Evolutionary conservation across 1,140 invertebrate species (phyloP), one percentile per base, ranked within the genome.

Genomic region (Fopius arisanus): DNA sequence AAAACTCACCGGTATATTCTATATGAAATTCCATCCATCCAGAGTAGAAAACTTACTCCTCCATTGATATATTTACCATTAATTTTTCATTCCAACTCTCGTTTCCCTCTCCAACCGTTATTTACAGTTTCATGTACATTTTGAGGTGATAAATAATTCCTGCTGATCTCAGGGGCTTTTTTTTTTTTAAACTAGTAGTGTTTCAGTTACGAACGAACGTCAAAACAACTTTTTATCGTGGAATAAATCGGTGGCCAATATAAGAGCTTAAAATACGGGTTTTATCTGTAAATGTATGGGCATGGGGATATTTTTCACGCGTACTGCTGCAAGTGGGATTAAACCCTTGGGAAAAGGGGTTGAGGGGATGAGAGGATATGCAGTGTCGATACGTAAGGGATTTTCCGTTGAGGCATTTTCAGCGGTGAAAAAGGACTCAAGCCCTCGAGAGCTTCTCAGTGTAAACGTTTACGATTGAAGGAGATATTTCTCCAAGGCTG

Each of bases 221-320:
- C 70, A 73, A 54, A 73, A 67, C 63, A 73, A 67, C 26, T 73
- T 73, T 73, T 73, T 73, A 67, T 73, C 26, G 63, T 14, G 29
- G 54, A 73, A 67, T 67, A 51, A 67, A 73, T 67, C 41, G 37
- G 19, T 28, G 54, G 19, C 63, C 26, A 73, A 73, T 73, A 65
- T 65, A 67, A 73, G 63, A 67, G 70, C 51, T 72, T 66, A 66
- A 72, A 72, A 66, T 72, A 66, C 70, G 62, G 28, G 65, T 28
- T 73, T 73, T 67, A 73, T 67, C 71, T 67, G 41, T 43, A n/a
- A 59, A 73, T 31, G 43, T 31, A 69, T 73, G 41, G 21, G 51
- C 29, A 6, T 41, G 0, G 21, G 26, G 43, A 51, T n/a, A 73
- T 73, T 73, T 73, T 72, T 73, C 43, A 73, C 71, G 71, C 71